These are phyloP conservation scores for Pandemis heparana DNA, from an alignment of 2,888 invertebrate genomes.

Conservation along the genomic window DNA sequence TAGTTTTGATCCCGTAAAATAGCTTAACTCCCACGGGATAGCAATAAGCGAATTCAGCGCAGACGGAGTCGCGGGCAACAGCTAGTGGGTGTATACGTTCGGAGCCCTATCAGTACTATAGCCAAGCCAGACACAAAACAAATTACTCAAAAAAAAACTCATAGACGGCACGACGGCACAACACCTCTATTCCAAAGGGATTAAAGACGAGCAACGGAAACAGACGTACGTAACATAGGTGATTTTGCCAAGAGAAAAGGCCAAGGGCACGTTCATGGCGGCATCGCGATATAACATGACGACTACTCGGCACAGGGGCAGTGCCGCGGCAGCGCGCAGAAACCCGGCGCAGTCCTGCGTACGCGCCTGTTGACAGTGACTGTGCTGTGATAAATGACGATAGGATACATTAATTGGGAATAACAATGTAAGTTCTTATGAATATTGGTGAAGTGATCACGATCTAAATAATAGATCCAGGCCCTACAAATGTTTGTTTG, in stretches of 20 bases:
- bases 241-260: slow-evolving; percentile 8
- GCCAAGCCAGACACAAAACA: too few species aligned
- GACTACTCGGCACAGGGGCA: slow-evolving; percentile 19
- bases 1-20: too few species aligned
- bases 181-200: too few species aligned
- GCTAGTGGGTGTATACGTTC: too few species aligned
- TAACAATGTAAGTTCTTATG: slow-evolving; percentile 24
- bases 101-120: too few species aligned
- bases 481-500: not conserved
- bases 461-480: not conserved
- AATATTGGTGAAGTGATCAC: not conserved
- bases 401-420: slow-evolving; percentile 13
- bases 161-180: too few species aligned
- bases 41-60: too few species aligned
- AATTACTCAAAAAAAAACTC: too few species aligned
- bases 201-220: not conserved
- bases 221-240: not conserved
- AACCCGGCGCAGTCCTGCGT: not conserved
- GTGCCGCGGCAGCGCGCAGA: slow-evolving; percentile 14
- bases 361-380: slow-evolving; percentile 8
- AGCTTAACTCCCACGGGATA: too few species aligned
- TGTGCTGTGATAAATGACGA: slow-evolving; percentile 26
- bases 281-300: slow-evolving; percentile 16
- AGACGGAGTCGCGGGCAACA: too few species aligned
- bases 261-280: slow-evolving; percentile 29